Percentiles rank a stretch among this genome's conserved stretches.
Conservation (phyloP, 2,797 vertebrate genomes). For the Mastacembelus armatus region DNA sequence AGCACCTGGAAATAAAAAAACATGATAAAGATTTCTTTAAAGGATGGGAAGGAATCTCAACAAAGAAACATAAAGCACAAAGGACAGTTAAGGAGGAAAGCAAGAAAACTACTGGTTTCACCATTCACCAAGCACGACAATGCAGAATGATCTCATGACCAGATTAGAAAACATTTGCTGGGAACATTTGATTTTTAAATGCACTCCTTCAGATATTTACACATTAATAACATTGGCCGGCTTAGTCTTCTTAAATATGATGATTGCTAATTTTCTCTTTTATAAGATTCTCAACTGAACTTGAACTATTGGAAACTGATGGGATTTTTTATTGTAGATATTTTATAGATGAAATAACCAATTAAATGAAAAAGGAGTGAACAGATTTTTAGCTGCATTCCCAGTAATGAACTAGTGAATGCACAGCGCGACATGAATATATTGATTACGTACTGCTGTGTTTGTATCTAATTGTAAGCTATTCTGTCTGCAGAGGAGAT, state of each 20-base stretch:
- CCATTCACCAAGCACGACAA: no score
- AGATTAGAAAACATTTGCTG: neutral
- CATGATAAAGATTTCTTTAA: neutral
- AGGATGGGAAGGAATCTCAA: neutral
- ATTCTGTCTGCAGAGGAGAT: constrained; percentile 48
- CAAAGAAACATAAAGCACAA: neutral
- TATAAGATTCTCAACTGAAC: neutral
- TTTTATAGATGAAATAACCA: neutral
- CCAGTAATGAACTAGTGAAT: constrained; percentile 7
- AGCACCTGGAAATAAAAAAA: constrained; percentile 11
- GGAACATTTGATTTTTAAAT: no score
- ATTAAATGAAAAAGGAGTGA: neutral
- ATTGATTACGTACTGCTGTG: constrained; percentile 49
- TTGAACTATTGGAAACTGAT: neutral
- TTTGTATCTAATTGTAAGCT: constrained; percentile 43
- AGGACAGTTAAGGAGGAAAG: neutral
- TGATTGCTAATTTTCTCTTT: neutral
- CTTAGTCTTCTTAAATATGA: neutral
- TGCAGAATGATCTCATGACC: neutral
- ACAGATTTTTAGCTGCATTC: neutral
- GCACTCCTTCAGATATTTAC: no score
- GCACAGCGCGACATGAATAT: constrained; percentile 35
- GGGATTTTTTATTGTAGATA: neutral
- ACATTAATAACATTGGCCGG: neutral
- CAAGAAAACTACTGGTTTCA: neutral